Conservation (phyloP, 2,797 vertebrate genomes). For the Galaxias olidus region DNA sequence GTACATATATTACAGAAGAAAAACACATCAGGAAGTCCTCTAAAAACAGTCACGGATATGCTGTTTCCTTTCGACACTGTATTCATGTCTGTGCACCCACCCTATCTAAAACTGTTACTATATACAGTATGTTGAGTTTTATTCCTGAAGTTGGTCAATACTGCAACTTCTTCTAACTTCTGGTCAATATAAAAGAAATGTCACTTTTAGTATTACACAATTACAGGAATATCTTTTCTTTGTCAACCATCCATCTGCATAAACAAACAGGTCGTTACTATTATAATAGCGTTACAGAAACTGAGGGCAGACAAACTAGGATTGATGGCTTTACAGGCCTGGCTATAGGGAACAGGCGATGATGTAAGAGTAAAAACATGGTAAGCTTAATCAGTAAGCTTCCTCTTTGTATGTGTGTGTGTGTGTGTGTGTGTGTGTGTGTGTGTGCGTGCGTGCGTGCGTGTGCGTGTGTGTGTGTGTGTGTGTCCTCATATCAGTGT, state of each 20-base stretch:
- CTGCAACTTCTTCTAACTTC: too few relatives aligned
- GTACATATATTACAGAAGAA: constrained; percentile 33
- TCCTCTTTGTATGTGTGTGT: constrained; percentile 36
- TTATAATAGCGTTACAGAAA: constrained; percentile 28
- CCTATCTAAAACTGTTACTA: too few relatives aligned
- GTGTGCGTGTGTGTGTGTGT: constrained; percentile 24
- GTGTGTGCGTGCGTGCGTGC: constrained; percentile 25
- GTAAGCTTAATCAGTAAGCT: constrained; percentile 76
- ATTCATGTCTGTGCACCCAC: constrained; percentile 30
- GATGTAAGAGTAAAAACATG: constrained; percentile 73
- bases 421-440: constrained; percentile 15
- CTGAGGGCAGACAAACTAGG: constrained; percentile 69
- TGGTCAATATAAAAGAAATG: too few relatives aligned
- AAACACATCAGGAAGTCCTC: constrained; percentile 41
- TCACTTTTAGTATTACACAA: too few relatives aligned
- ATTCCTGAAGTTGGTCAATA: too few relatives aligned
- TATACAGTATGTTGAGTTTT: too few relatives aligned
- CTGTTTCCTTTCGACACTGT: constrained; percentile 27
- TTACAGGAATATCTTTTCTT: background rate
- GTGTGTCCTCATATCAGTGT: background rate
- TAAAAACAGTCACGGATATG: constrained; percentile 46
- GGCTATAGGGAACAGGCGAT: constrained; percentile 56
- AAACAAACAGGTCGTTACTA: constrained; percentile 27
- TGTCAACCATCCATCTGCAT: constrained; percentile 53
- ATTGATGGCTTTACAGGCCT: constrained; percentile 71